A percentile compares a stretch with the other conserved stretches of the same genome.
phyloP scores from a whole-genome alignment of 2,113 vertebrate species.

The Morphnarchus princeps region DNA sequence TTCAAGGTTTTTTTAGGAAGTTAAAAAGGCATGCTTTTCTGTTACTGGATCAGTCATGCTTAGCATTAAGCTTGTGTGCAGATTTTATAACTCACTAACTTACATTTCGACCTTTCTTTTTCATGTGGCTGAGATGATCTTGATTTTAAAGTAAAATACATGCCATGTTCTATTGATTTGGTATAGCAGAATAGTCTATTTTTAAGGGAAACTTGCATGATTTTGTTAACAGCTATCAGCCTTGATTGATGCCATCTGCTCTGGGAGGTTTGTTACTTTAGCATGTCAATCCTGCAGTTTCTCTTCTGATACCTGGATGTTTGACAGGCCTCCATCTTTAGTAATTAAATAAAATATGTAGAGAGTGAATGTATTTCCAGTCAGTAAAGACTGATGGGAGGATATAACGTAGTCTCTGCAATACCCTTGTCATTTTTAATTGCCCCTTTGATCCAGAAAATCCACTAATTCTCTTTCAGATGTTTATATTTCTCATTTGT shows the following conservation, averaged over 20 bases:
- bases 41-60: background rate
- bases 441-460: background rate
- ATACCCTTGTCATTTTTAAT: background rate
- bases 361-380: background rate
- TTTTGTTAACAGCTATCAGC: slow-evolving; percentile 14
- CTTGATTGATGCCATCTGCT: slow-evolving; percentile 47
- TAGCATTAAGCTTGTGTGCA: background rate
- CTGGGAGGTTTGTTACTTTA: slow-evolving; percentile 18
- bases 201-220: background rate
- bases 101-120: background rate
- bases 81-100: background rate
- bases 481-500: background rate
- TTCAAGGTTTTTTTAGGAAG: background rate
- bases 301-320: background rate
- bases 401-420: background rate
- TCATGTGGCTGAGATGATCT: background rate
- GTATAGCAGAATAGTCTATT: background rate
- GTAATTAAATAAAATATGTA: background rate
- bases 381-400: background rate
- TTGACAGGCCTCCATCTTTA: background rate
- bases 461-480: background rate
- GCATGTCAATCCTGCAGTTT: slow-evolving; percentile 2
- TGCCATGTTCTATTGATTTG: background rate
- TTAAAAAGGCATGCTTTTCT: background rate
- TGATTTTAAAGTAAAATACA: background rate